A percentile compares a stretch with the other conserved stretches of the same genome.
These are phyloP conservation scores for Microcebus ravelobensis DNA, from an alignment of 2,113 vertebrate species.

Conservation along the genomic window DNA sequence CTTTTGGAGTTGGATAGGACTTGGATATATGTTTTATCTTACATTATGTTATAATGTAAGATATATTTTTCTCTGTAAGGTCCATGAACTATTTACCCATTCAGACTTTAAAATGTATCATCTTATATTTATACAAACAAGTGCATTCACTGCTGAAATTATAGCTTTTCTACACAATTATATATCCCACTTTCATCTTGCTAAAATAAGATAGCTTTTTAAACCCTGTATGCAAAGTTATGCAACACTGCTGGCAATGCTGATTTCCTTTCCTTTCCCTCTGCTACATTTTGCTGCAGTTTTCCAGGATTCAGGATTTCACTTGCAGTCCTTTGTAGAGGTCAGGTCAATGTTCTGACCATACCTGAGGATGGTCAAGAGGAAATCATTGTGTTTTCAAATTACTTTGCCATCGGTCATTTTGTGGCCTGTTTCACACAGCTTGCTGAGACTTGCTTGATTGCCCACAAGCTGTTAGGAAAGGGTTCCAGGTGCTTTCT, in stretches of 20 bases:
- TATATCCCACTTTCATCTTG: constrained; percentile 50
- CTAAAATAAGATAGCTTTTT: constrained; percentile 58
- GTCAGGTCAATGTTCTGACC: background rate
- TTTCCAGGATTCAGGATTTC: background rate
- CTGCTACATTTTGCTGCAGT: background rate
- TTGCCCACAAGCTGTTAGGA: constrained; percentile 56
- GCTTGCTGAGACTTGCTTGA: constrained; percentile 20
- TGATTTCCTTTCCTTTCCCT: background rate
- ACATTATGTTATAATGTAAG: too few relatives aligned
- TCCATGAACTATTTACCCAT: background rate
- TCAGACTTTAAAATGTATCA: constrained; percentile 31
- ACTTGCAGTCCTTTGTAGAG: background rate
- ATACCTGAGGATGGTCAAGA: background rate
- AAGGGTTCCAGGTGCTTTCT: constrained; percentile 32
- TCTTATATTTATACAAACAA: constrained; percentile 57
- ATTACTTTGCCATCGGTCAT: constrained; percentile 14
- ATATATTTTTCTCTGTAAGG: constrained; percentile 32
- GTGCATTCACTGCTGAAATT: constrained; percentile 53
- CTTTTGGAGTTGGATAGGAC: background rate
- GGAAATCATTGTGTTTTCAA: background rate
- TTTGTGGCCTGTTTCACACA: background rate
- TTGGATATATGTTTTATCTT: constrained; percentile 24
- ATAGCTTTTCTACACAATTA: constrained; percentile 55
- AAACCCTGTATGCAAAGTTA: constrained; percentile 42
- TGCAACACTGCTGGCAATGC: background rate